Conservation (phyloP, 2,113 vertebrate species). For the Syngnathus typhle region DNA sequence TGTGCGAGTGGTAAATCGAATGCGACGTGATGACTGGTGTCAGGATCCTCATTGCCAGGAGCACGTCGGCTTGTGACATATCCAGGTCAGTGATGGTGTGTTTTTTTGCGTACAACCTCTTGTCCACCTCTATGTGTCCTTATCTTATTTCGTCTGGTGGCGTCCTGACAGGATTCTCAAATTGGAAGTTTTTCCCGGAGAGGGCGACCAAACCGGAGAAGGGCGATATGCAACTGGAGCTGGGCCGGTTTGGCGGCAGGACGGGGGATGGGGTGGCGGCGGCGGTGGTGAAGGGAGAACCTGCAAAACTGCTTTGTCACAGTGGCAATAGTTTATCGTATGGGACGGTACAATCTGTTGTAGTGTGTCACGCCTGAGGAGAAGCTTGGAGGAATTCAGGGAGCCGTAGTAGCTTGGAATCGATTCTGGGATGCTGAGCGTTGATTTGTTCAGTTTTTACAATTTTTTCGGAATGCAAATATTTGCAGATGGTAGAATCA, state of each 20-base stretch:
- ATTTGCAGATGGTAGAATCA: too few relatives aligned
- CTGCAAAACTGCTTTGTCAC: slow-evolving; percentile 69
- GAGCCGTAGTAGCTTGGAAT: neutral
- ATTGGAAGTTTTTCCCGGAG: slow-evolving; percentile 18
- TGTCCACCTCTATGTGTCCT: slow-evolving; percentile 22
- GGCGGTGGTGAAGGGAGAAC: slow-evolving; percentile 50
- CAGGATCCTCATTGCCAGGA: slow-evolving; percentile 5
- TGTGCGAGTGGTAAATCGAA: slow-evolving; percentile 1
- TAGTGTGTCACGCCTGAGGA: neutral
- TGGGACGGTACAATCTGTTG: neutral
- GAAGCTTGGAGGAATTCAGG: neutral
- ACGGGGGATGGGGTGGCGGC: neutral
- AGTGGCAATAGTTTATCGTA: slow-evolving; percentile 38
- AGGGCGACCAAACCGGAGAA: slow-evolving; percentile 52
- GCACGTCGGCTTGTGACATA: slow-evolving; percentile 35
- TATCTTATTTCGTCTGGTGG: slow-evolving; percentile 13
- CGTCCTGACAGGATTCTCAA: slow-evolving; percentile 2
- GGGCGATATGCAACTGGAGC: slow-evolving; percentile 18
- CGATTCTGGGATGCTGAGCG: neutral
- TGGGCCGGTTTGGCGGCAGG: slow-evolving; percentile 18
- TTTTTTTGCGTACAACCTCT: slow-evolving; percentile 22
- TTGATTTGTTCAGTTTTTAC: too few relatives aligned
- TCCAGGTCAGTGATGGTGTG: slow-evolving; percentile 36
- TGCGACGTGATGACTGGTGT: slow-evolving; percentile 11
- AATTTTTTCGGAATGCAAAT: too few relatives aligned